Conservation (phyloP, 1,140 invertebrate genomes). For the Maniola jurtina region DNA sequence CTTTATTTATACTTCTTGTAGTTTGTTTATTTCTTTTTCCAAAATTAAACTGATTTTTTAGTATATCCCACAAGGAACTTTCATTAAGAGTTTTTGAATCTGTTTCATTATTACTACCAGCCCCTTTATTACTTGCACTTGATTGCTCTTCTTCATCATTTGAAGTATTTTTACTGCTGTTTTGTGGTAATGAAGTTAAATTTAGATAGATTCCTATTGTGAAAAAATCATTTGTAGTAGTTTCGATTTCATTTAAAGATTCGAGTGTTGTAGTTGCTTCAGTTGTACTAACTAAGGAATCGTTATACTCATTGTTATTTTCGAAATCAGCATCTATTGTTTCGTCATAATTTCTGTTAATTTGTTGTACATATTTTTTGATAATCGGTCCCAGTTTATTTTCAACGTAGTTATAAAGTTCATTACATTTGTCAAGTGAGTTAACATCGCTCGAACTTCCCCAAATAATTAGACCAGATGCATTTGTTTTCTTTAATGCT, state of each 20-base stretch:
- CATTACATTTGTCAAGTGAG: constrained; percentile 81
- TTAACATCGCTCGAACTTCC: constrained; percentile 86
- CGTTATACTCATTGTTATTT: neutral
- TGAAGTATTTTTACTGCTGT: too few species aligned
- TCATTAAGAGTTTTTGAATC: too few species aligned
- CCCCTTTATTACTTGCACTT: too few species aligned
- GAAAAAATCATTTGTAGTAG: neutral
- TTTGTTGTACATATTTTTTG: constrained; percentile 55
- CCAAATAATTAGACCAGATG: constrained; percentile 85
- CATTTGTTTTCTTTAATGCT: constrained; percentile 77
- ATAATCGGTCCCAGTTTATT: constrained; percentile 81
- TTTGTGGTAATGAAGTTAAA: neutral
- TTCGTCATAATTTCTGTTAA: constrained; percentile 28
- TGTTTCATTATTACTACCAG: too few species aligned
- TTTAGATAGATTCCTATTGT: neutral
- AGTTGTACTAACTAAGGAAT: neutral
- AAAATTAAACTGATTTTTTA: too few species aligned
- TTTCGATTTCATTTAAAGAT: neutral
- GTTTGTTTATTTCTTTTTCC: too few species aligned
- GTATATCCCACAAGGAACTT: too few species aligned
- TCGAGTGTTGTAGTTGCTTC: neutral
- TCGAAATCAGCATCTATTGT: neutral
- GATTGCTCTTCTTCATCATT: too few species aligned
- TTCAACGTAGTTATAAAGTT: constrained; percentile 80
- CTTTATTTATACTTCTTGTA: too few species aligned